These are phyloP conservation scores for Nasonia vitripennis DNA, from an alignment of 1,140 invertebrate species.

Conservation along the genomic window DNA sequence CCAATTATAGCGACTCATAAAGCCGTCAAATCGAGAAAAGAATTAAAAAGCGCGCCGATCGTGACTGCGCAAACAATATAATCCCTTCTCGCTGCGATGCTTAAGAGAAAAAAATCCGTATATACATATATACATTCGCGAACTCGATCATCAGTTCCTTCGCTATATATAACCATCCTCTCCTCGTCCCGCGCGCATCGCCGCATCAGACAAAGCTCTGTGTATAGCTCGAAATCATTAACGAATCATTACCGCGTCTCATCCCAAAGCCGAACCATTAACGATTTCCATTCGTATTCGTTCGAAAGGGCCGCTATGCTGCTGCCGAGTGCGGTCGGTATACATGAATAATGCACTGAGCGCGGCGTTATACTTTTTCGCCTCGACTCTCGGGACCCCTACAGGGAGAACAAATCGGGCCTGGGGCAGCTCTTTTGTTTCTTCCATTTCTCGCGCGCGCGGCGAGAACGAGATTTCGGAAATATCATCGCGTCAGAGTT, in stretches of 20 bases:
- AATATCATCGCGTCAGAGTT: conserved; percentile 23
- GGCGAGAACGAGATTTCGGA: not conserved
- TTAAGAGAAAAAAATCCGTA: not conserved
- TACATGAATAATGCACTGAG: conserved; percentile 38
- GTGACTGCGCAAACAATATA: conserved; percentile 36
- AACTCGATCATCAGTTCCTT: not conserved
- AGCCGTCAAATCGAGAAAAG: not conserved
- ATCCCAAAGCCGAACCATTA: conserved; percentile 71
- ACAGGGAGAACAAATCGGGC: conserved; percentile 72
- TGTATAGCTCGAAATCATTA: conserved; percentile 66
- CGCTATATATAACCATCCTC: not conserved
- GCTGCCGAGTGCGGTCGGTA: no score
- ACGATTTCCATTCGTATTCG: conserved; percentile 74
- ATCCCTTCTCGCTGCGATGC: not conserved
- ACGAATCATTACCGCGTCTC: conserved; percentile 70
- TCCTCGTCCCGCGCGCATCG: not conserved
- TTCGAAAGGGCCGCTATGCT: conserved; percentile 55
- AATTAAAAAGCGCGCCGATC: conserved; percentile 25
- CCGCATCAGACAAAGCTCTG: conserved; percentile 2
- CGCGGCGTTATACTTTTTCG: conserved; percentile 67
- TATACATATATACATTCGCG: not conserved
- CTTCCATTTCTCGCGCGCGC: not conserved
- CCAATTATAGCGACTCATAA: conserved; percentile 11
- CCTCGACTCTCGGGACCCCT: conserved; percentile 70
- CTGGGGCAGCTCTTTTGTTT: conserved; percentile 51